Evolutionary conservation across 2,888 invertebrate species (phyloP).

Genomic region (Craniophora ligustri): DNA sequence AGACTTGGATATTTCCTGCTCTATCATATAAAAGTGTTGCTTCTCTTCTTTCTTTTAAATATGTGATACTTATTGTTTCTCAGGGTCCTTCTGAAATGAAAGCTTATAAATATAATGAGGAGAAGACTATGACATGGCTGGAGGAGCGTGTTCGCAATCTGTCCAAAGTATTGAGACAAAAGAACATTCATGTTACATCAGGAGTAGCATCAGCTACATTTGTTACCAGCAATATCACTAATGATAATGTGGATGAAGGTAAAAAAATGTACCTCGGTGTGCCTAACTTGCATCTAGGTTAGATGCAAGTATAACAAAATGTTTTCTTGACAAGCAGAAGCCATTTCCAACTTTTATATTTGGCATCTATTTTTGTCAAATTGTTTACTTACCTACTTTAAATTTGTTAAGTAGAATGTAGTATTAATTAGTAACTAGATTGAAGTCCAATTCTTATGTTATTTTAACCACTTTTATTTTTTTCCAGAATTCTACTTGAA

Average conservation of each 20-base stretch:
- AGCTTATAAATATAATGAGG: conserved; percentile 95
- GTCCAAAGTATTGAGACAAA: conserved; percentile 89
- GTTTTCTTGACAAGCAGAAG: too few relatives aligned
- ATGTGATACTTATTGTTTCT: neutral
- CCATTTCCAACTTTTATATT: too few relatives aligned
- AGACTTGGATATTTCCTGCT: neutral
- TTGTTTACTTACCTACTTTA: too few relatives aligned
- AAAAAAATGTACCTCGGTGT: conserved; percentile 1
- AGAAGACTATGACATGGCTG: conserved; percentile 93
- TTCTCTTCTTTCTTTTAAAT: neutral
- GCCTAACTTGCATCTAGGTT: too few relatives aligned
- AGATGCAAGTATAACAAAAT: too few relatives aligned
- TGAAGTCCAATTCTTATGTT: too few relatives aligned
- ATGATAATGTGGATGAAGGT: conserved; percentile 88
- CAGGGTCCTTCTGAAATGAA: conserved; percentile 91
- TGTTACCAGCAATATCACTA: conserved; percentile 90
- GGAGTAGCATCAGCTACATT: conserved; percentile 94
- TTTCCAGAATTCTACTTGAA: conserved; percentile 90
- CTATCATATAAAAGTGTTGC: neutral
- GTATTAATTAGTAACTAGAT: too few relatives aligned
- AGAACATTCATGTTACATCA: conserved; percentile 92
- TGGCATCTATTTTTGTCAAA: too few relatives aligned
- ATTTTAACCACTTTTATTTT: too few relatives aligned
- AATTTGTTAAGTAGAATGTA: too few relatives aligned
- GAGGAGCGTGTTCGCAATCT: conserved; percentile 91